These are phyloP conservation scores for Aplochiton taeniatus DNA, from an alignment of 2,797 vertebrate species.

Conservation along the genomic window DNA sequence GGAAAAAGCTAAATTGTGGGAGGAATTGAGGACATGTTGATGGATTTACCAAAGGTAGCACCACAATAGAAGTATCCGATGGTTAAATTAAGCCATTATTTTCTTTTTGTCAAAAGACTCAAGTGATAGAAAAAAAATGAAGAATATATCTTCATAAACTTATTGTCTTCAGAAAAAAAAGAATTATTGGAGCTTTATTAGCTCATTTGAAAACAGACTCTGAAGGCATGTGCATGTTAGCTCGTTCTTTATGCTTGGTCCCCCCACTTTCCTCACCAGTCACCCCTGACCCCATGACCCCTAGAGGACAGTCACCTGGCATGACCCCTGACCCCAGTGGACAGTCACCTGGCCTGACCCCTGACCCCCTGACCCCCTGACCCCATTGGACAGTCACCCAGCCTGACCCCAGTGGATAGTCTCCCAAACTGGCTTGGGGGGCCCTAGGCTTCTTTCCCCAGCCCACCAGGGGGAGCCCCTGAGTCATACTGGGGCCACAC, in stretches of 20 bases:
- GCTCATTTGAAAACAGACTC: slow-evolving; percentile 70
- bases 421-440: slow-evolving; percentile 17
- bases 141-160: slow-evolving; percentile 55
- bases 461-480: slow-evolving; percentile 47
- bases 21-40: slow-evolving; percentile 67
- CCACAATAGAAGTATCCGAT: slow-evolving; percentile 69
- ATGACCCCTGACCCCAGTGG: too few relatives aligned
- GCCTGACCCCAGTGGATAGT: slow-evolving; percentile 2
- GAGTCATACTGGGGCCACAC: slow-evolving; percentile 19
- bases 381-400: too few relatives aligned
- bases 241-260: slow-evolving; percentile 75
- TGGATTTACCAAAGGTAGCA: slow-evolving; percentile 79
- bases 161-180: slow-evolving; percentile 68
- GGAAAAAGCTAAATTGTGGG: slow-evolving; percentile 12
- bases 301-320: too few relatives aligned
- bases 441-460: not conserved
- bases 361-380: too few relatives aligned
- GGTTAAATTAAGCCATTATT: slow-evolving; percentile 70
- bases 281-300: slow-evolving; percentile 53
- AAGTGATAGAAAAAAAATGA: slow-evolving; percentile 35
- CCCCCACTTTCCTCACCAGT: slow-evolving; percentile 67
- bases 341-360: too few relatives aligned
- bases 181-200: slow-evolving; percentile 56
- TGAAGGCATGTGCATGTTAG: slow-evolving; percentile 81
- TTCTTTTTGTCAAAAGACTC: slow-evolving; percentile 47